Evolutionary conservation across 2,888 invertebrate genomes (phyloP), one percentile per base, ranked within the genome.

Genomic region (Amiota mariae): DNA sequence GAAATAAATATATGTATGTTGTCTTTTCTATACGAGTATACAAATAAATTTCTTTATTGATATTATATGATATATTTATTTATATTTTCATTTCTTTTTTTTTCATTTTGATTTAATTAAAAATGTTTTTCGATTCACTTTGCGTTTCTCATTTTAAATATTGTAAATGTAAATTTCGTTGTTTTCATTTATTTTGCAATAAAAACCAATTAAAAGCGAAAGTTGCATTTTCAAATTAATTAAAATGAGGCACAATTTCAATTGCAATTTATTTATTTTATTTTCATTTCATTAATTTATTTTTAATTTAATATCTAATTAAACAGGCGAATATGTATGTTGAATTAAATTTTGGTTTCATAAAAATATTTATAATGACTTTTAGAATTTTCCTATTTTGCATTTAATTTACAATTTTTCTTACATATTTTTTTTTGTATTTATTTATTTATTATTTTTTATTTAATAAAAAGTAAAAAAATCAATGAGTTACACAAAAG

Each of bases 351-450:
- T 24, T 24, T 24, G 24, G 24, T 24, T 24, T 24, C 3, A 24
- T 24, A 24, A 24, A 57, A 15, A n/a, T 18, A n/a, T 12, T 54
- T 54, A 15, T 15, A 11, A 15, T 54, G 6, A 56, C 0, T 56
- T 56, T 15, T 15, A 56, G 8, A n/a, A 56, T 13, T 56, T 56
- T 11, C 9, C 3, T 18, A 13, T 15, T 18, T 13, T 8, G 9
- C 56, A 56, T 9, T 56, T n/a, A 9, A 24, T 6, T 36, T 36
- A 36, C 66, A 77, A 79, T 74, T 79, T 63, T 68, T 78, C 75
- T 75, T 79, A 82, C 76, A 73, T 72, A 76, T 71, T 77, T 74
- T 75, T 77, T 72, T 24, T 64, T 75, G 68, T 10, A 46, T 15
- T 20, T 46, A n/a, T 47, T 36, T 46, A 36, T 36, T 64, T 20